Evolutionary conservation across 2,113 vertebrate genomes (phyloP), one percentile per base, ranked within the genome.

Genomic region (Dunckerocampus dactyliophorus): DNA sequence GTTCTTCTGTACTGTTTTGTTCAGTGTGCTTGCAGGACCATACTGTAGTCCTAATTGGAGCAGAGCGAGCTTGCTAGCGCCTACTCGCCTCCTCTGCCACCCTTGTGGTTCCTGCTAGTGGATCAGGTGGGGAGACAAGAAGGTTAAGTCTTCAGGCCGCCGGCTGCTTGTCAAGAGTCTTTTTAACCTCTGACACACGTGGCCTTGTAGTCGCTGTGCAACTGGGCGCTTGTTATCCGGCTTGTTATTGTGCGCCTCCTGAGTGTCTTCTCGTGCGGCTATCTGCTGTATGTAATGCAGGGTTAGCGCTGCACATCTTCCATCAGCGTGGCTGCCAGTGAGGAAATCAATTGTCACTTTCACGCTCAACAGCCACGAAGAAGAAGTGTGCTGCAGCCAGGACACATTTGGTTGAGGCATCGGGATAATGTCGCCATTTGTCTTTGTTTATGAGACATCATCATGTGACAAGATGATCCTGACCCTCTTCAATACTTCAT

Each of bases 401-500:
- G 10, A 21, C 47, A 20, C 17, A n/a, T 49, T 43, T 43, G 13
- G 39, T 42, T 13, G 39, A 13, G 11, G 39, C 12, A 12, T 0
- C 2, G 66, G 70, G 61, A 69, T 71, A 76, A 71, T 54, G 17
- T 50, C 49, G 63, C 31, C 43, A 59, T 85, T 79, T 65, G 79
- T 85, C 85, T 85, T 79, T 67, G 79, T 85, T 87, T 84, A 77
- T 67, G 47, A 59, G 69, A 76, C 69, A 14, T 80, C 72, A 64
- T 71, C 69, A 71, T 76, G 65, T 69, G 75, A 83, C 70, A 77
- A 79, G 77, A 77, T 37, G 68, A 61, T 71, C 51, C 6, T 37
- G 68, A 61, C 68, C 51, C 5, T 74, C 62, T n/a, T 43, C 51
- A 71, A 69, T 69, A 54, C 67, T 83, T 71, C 15, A 80, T 84